Conservation (phyloP, 2,113 vertebrate species). For the Ceratotherium simum region DNA sequence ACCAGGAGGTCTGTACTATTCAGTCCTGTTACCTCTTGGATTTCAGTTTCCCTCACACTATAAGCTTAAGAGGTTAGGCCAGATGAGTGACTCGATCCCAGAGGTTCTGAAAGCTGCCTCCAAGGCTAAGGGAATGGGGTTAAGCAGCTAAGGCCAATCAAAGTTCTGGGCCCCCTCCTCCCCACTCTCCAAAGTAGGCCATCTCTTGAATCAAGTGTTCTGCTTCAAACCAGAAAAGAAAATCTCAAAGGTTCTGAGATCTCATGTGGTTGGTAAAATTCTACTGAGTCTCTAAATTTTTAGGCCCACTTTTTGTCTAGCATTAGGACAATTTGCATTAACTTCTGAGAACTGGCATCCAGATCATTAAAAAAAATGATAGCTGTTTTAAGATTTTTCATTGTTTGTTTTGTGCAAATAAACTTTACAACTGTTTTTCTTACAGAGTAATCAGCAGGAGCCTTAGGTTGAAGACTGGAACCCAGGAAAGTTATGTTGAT, state of each 20-base stretch:
- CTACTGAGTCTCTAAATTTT: background rate
- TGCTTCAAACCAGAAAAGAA: background rate
- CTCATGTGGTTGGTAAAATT: background rate
- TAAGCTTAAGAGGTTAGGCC: background rate
- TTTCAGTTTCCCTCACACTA: background rate
- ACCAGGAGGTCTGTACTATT: background rate
- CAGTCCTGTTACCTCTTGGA: background rate
- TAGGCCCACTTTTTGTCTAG: slow-evolving; percentile 10
- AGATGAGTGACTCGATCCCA: background rate
- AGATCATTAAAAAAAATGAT: background rate
- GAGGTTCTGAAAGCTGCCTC: background rate
- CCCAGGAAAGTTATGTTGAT: background rate
- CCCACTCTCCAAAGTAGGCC: background rate
- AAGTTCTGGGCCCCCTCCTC: background rate
- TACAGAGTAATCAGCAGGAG: background rate
- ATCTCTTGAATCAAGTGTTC: background rate
- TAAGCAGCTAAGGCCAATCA: background rate
- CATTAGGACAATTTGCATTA: background rate
- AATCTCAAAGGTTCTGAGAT: background rate
- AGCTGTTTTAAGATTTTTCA: background rate
- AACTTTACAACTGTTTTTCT: background rate
- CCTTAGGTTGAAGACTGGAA: background rate
- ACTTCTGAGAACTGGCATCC: background rate
- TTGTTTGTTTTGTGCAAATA: background rate
- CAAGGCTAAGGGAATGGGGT: background rate